Evolutionary conservation across 2,797 vertebrate species (phyloP).

Genomic region (Anisognathus igniventris): DNA sequence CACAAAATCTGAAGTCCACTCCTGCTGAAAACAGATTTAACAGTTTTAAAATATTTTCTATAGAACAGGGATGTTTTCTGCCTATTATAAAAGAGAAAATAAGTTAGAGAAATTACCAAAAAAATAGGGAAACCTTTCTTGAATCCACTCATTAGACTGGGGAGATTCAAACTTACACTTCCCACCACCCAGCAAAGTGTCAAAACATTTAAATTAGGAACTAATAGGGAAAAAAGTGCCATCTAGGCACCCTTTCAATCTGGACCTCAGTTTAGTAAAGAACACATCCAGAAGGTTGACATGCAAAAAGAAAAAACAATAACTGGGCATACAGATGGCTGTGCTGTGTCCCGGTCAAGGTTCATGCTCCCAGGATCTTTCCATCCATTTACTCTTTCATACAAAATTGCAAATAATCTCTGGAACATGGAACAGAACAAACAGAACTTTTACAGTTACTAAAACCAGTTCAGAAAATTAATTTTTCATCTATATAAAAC

Average conservation of each 20-base stretch:
- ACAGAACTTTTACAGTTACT: background rate
- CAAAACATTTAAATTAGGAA: background rate
- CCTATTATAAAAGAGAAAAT: background rate
- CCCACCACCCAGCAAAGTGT: background rate
- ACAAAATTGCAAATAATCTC: background rate
- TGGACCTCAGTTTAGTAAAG: background rate
- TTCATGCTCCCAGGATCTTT: background rate
- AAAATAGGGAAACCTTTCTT: background rate
- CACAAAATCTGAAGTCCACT: background rate
- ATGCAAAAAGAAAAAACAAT: background rate
- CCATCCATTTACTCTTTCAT: background rate
- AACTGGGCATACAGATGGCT: background rate
- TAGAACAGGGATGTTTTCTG: background rate
- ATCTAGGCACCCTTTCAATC: background rate
- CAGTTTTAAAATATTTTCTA: background rate
- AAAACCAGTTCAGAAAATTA: background rate
- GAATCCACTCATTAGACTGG: background rate
- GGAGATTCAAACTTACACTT: background rate
- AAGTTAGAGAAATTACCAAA: background rate
- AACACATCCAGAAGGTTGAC: background rate
- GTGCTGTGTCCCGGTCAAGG: fast-evolving
- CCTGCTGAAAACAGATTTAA: background rate
- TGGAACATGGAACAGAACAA: background rate
- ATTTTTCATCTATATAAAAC: background rate
- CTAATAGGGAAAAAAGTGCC: background rate